Percentiles rank a stretch among this genome's conserved stretches.
These are phyloP conservation scores for Oxytorus armatus DNA, from an alignment of 2,888 invertebrate species.

Conservation along the genomic window DNA sequence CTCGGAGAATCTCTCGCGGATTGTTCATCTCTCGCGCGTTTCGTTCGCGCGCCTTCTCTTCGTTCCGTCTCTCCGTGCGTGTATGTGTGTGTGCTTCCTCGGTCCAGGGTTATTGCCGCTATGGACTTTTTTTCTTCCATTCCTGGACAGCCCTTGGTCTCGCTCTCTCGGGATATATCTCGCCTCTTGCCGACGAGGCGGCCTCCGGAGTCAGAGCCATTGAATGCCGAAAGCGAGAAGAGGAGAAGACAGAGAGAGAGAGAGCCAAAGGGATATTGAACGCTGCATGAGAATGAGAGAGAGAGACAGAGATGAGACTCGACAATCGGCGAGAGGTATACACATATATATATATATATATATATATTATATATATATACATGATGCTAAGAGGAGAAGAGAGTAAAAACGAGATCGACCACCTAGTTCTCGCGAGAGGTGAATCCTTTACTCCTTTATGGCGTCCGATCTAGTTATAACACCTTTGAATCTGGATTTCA, in stretches of 20 bases:
- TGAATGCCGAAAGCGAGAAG: conserved; percentile 57
- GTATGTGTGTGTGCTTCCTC: conserved; percentile 46
- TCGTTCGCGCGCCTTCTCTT: conserved; percentile 42
- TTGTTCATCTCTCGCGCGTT: conserved; percentile 48
- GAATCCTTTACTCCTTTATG: conserved; percentile 60
- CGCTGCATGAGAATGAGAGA: conserved; percentile 17
- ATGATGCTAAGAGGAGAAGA: conserved; percentile 31
- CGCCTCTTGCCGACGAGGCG: conserved; percentile 55
- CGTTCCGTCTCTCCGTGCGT: conserved; percentile 30
- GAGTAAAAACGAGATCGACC: conserved; percentile 76
- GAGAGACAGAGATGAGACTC: conserved; percentile 56
- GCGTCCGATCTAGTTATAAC: conserved; percentile 74
- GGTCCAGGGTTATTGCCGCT: conserved; percentile 68
- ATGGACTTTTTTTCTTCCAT: conserved; percentile 62
- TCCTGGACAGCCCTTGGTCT: conserved; percentile 72
- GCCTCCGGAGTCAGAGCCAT: conserved; percentile 48
- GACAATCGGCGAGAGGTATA: conserved; percentile 59
- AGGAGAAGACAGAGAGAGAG: conserved; percentile 8
- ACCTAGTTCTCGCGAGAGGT: conserved; percentile 74
- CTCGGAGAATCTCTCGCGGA: conserved; percentile 59
- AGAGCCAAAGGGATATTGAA: conserved; percentile 16
- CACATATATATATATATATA: too few species aligned
- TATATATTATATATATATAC: conserved; percentile 38
- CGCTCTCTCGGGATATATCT: conserved; percentile 61
- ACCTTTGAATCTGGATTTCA: conserved; percentile 37